Evolutionary conservation across 2,113 vertebrate genomes (phyloP).

Genomic region (Notechis scutatus): DNA sequence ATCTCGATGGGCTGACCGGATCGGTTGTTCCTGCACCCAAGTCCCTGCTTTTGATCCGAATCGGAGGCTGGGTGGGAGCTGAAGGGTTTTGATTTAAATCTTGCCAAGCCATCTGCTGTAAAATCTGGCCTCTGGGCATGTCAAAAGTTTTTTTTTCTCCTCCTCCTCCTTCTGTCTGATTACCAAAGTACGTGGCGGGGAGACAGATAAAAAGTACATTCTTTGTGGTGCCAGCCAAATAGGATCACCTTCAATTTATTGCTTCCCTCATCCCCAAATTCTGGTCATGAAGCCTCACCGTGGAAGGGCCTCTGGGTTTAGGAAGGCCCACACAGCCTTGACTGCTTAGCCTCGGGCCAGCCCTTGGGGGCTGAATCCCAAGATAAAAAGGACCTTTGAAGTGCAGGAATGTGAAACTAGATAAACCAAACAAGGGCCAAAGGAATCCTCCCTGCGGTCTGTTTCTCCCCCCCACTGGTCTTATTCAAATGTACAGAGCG

Average conservation of each 20-base stretch:
- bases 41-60: neutral
- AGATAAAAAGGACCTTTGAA: neutral
- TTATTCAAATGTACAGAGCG: neutral
- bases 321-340: neutral
- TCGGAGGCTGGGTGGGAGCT: neutral
- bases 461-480: neutral
- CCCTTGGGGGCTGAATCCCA: neutral
- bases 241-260: neutral
- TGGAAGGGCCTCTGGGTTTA: neutral
- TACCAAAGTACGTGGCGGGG: neutral
- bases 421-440: neutral
- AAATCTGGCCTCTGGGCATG: neutral
- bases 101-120: no score
- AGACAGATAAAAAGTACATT: neutral
- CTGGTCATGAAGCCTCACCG: neutral
- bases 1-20: neutral
- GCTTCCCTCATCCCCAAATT: neutral
- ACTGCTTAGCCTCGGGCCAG: neutral
- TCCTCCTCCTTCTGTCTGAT: neutral
- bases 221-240: neutral
- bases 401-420: neutral
- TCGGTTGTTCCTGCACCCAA: neutral
- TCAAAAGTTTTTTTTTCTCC: neutral
- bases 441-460: accelerated
- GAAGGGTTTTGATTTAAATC: neutral